Conservation (phyloP, 2,888 invertebrate genomes). For the Megaustenia siamemsis region DNA sequence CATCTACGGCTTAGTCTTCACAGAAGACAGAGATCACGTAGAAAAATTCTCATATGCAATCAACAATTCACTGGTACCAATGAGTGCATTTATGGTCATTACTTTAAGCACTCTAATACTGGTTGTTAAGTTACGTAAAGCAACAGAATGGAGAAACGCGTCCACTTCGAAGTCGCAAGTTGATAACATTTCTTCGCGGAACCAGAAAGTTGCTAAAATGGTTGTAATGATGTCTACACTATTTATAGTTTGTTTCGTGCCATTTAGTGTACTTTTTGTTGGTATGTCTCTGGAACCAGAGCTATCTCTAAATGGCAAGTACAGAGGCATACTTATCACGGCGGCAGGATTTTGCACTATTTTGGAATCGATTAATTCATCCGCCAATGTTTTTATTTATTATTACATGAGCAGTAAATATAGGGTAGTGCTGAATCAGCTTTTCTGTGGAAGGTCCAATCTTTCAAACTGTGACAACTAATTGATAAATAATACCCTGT, state of each 20-base stretch:
- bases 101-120: neutral
- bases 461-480: no score
- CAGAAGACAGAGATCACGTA: neutral
- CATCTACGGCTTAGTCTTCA: neutral
- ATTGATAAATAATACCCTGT: no score
- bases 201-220: constrained; percentile 1
- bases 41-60: constrained; percentile 1
- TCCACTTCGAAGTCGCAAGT: neutral
- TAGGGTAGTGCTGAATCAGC: neutral
- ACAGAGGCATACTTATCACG: neutral
- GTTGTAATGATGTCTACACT: neutral
- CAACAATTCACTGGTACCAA: neutral
- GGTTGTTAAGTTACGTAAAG: neutral
- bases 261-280: neutral
- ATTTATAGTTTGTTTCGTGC: neutral
- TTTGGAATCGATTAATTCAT: constrained; percentile 27
- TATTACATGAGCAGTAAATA: constrained; percentile 30
- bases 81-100: constrained; percentile 3
- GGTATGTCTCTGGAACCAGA: constrained; percentile 10
- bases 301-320: constrained; percentile 10
- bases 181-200: neutral
- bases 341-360: neutral
- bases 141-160: neutral
- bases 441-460: no score
- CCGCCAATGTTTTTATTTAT: constrained; percentile 9